phyloP scores from a whole-genome alignment of 2,888 invertebrate species.

The Chrysolina haemoptera region DNA sequence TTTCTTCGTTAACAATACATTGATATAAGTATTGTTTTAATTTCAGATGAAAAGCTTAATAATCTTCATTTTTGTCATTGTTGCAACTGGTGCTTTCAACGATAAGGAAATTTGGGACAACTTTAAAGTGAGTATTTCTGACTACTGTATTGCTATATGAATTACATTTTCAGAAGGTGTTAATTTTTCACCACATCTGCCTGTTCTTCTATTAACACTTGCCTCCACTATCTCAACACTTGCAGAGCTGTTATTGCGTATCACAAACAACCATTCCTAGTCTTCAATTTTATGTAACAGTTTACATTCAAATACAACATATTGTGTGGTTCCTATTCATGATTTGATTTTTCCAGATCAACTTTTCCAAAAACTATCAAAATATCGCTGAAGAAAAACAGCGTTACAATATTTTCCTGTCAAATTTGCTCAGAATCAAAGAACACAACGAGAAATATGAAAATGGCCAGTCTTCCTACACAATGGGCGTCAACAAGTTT shows the following conservation, averaged over 20 bases:
- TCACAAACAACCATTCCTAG: no score
- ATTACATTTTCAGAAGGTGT: no score
- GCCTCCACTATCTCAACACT: no score
- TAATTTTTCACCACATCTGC: no score
- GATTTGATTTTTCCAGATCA: background rate
- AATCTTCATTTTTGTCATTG: background rate
- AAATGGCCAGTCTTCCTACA: conserved; percentile 9
- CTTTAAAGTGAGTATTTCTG: background rate
- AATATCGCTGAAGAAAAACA: conserved; percentile 1
- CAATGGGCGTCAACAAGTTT: conserved; percentile 20
- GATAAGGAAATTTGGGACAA: background rate
- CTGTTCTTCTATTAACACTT: no score
- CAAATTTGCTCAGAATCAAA: conserved; percentile 3
- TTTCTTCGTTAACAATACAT: no score
- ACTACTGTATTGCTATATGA: no score
- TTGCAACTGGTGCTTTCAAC: background rate
- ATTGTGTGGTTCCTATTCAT: no score
- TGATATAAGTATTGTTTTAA: no score
- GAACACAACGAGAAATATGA: conserved; percentile 15
- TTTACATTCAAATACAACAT: no score
- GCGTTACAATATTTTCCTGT: conserved; percentile 5
- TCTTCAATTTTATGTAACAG: no score
- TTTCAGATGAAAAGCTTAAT: background rate
- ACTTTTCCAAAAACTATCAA: conserved; percentile 4
- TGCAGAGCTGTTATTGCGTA: no score